phyloP scores from a whole-genome alignment of 2,797 vertebrate genomes.

The Cottoperca gobio region DNA sequence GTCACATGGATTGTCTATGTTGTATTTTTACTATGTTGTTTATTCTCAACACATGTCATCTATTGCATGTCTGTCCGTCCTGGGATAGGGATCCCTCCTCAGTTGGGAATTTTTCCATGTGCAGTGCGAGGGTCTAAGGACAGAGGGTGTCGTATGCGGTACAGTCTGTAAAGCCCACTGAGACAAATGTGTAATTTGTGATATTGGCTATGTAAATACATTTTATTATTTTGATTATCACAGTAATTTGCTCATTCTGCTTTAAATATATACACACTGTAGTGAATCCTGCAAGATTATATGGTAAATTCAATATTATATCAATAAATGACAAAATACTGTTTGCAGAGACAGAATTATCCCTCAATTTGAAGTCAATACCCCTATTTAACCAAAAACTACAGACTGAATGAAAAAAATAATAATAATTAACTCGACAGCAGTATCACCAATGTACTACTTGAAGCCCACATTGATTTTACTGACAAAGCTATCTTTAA shows the following conservation, averaged over 20 bases:
- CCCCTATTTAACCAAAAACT: neutral
- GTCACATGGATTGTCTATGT: too few relatives aligned
- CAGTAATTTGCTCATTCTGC: neutral
- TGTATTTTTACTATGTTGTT: too few relatives aligned
- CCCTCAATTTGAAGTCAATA: slow-evolving; percentile 20
- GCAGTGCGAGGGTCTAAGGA: too few relatives aligned
- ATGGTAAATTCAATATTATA: neutral
- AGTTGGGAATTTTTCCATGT: too few relatives aligned
- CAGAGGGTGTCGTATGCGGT: too few relatives aligned
- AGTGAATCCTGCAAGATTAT: neutral
- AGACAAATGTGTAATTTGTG: too few relatives aligned
- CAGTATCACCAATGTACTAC: neutral
- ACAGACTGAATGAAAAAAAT: neutral
- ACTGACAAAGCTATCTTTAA: slow-evolving; percentile 1
- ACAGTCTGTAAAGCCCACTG: too few relatives aligned
- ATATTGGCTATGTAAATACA: too few relatives aligned
- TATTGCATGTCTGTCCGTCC: too few relatives aligned
- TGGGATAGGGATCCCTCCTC: too few relatives aligned
- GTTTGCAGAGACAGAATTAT: neutral
- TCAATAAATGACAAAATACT: neutral
- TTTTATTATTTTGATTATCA: too few relatives aligned
- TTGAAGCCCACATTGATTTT: slow-evolving; percentile 16
- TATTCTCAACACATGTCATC: too few relatives aligned
- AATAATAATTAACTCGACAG: accelerated
- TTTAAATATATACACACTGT: neutral